Evolutionary conservation across 2,888 invertebrate genomes (phyloP), one percentile per base, ranked within the genome.

Genomic region (Gryllus longicercus): DNA sequence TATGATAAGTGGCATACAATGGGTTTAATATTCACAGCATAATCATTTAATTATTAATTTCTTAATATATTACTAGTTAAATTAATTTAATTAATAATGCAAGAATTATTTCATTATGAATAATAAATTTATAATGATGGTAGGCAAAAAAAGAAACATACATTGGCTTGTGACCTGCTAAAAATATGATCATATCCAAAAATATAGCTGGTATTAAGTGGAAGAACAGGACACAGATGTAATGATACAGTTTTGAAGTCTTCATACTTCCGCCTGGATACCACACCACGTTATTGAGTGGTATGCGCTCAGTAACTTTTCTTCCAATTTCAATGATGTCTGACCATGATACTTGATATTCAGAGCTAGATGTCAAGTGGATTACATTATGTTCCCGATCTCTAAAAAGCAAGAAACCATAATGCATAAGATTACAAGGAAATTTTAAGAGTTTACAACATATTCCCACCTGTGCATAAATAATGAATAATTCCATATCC

Each of bases 121-220:
- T 63, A 63, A 16, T 63, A 18, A 63, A 16, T 16, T 63, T 16
- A 63, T 16, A 16, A 74, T 11, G 21, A 21, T n/a, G 18, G 5
- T 74, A 18, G 21, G 21, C 11, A n/a, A 50, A 50, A 14, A 14
- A 25, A 50, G 78, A 11, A 82, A 91, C 94, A 91, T 88, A 96
- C 96, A 95, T 90, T 83, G 97, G 96, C 85, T 96, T 95, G 85
- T 95, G 93, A 78, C 98, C 97, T 0, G 95, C 88, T 76, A 96
- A 88, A 85, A 92, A 91, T 63, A 95, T 91, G 0, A 96, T 86
- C 0, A 91, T 87, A 86, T 99, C 99, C 51, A 96, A 90, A 77
- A 97, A 86, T 81, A 96, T 89, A 0, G 98, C 98, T 0, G 98
- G 98, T 78, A 97, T 87, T 89, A 95, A 93, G 87, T 99, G 99